A percentile compares a stretch with the other conserved stretches of the same genome.
Conservation (phyloP, 2,888 invertebrate species). For the Ophion ventricosus region DNA sequence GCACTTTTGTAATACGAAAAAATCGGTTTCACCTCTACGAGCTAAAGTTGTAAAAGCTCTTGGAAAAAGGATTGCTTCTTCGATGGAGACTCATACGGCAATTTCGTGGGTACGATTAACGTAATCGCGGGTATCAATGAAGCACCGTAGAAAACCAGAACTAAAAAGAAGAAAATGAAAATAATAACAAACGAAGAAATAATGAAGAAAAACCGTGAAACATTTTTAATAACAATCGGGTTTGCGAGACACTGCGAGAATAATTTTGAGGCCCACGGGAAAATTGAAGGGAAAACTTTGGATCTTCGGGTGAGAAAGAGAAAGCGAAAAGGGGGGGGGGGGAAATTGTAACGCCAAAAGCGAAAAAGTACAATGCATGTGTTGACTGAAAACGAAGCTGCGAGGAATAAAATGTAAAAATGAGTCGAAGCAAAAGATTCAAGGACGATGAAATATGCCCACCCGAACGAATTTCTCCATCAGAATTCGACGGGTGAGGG, state of each 20-base stretch:
- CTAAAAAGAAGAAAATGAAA: conserved; percentile 32
- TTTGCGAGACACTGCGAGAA: conserved; percentile 59
- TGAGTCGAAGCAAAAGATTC: conserved; percentile 24
- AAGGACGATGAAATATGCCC: conserved; percentile 30
- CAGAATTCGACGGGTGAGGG: conserved; percentile 36
- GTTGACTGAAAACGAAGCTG: conserved; percentile 77
- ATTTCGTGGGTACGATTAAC: conserved; percentile 58
- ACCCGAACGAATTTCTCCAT: conserved; percentile 25
- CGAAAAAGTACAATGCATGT: conserved; percentile 80
- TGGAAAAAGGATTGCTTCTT: conserved; percentile 10
- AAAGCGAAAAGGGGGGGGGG: conserved; percentile 48
- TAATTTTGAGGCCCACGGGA: conserved; percentile 5
- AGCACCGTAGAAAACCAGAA: conserved; percentile 65
- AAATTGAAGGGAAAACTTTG: conserved; percentile 27
- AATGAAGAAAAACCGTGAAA: conserved; percentile 43
- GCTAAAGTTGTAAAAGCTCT: neutral
- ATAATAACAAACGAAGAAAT: conserved; percentile 34
- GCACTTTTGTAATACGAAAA: neutral
- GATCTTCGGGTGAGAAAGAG: conserved; percentile 50
- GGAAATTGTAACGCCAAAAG: conserved; percentile 74
- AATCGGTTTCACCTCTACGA: neutral
- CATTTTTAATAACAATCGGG: conserved; percentile 60
- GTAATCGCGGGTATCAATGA: conserved; percentile 70
- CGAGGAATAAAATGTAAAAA: conserved; percentile 57
- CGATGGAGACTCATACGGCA: neutral